Evolutionary conservation across 2,888 invertebrate species (phyloP).

Genomic region (Eupeodes luniger): DNA sequence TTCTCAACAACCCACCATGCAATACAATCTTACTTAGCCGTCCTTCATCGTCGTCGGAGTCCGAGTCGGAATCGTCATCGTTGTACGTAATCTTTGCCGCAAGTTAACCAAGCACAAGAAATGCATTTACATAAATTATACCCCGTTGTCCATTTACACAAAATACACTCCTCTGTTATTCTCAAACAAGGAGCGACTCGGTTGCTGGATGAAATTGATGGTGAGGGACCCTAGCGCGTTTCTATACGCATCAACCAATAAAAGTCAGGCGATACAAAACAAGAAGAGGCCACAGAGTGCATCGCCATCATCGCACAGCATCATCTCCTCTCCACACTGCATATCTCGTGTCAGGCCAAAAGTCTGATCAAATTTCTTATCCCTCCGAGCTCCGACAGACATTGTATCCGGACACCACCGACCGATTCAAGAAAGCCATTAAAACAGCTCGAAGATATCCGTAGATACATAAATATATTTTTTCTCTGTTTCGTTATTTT

Average conservation of each 20-base stretch:
- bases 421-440: conserved; percentile 72
- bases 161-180: conserved; percentile 25
- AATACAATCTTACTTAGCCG: conserved; percentile 8
- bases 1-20: conserved; percentile 47
- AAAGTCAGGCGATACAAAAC: conserved; percentile 41
- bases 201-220: background rate
- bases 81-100: conserved; percentile 60
- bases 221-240: conserved; percentile 16
- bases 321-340: conserved; percentile 4
- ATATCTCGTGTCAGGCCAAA: background rate
- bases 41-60: conserved; percentile 31
- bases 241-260: conserved; percentile 50
- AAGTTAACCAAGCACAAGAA: conserved; percentile 75
- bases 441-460: conserved; percentile 66
- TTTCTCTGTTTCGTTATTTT: conserved; percentile 34
- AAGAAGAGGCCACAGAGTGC: conserved; percentile 45
- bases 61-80: background rate
- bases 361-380: conserved; percentile 64
- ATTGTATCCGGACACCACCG: conserved; percentile 68
- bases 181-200: conserved; percentile 50
- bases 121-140: conserved; percentile 82
- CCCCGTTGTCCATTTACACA: conserved; percentile 53
- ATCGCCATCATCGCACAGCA: conserved; percentile 39
- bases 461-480: conserved; percentile 74
- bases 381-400: conserved; percentile 54